Percentiles rank a stretch among this genome's conserved stretches.
Evolutionary conservation across 2,797 vertebrate genomes (phyloP).

Genomic region (Chromis chromis): DNA sequence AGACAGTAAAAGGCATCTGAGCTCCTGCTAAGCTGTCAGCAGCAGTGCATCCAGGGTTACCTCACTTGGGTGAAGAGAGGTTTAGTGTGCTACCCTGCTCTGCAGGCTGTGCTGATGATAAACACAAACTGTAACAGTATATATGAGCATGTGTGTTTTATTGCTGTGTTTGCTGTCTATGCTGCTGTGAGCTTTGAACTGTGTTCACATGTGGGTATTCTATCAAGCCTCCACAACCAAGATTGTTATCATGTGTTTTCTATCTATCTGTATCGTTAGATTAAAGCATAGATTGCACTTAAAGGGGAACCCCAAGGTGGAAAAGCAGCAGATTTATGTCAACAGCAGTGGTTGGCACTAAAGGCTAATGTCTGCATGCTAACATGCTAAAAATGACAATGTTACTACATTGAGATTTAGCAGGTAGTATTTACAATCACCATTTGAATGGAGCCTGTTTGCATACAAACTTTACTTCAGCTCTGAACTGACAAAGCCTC

Average conservation of each 20-base stretch:
- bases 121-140: constrained; percentile 17
- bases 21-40: constrained; percentile 20
- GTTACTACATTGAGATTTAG: too few species aligned
- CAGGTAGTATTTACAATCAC: too few species aligned
- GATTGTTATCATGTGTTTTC: not conserved
- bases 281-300: constrained; percentile 3
- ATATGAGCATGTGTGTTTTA: constrained; percentile 4
- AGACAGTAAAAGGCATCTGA: constrained; percentile 24
- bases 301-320: too few species aligned
- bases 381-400: too few species aligned
- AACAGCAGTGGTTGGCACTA: too few species aligned
- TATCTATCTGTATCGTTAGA: not conserved
- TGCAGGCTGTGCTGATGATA: constrained; percentile 25
- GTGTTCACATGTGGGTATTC: not conserved
- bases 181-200: constrained; percentile 21
- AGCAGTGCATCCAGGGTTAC: constrained; percentile 23
- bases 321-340: too few species aligned
- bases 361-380: too few species aligned
- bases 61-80: not conserved
- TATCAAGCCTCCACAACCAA: not conserved
- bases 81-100: not conserved
- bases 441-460: too few species aligned
- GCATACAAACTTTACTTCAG: too few species aligned
- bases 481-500: too few species aligned
- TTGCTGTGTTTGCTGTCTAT: not conserved